phyloP scores from a whole-genome alignment of 2,888 invertebrate species.

The Xanthostigma xanthostigma region DNA sequence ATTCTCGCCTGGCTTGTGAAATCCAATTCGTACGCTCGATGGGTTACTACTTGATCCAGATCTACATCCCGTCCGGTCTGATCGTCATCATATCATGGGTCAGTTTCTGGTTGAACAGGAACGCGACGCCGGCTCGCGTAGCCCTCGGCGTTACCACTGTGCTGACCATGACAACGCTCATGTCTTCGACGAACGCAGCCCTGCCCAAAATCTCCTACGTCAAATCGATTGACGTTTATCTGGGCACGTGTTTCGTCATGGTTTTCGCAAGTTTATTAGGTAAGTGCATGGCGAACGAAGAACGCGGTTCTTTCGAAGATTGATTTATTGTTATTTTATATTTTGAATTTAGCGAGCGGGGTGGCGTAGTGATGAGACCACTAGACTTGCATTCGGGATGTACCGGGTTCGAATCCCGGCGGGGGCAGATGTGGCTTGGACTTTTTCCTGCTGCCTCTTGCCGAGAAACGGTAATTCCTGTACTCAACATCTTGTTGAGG shows the following conservation, averaged over 20 bases:
- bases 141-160: constrained; percentile 90
- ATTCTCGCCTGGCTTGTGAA: constrained; percentile 89
- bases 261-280: constrained; percentile 94
- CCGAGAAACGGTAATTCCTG: too few species aligned
- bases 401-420: too few species aligned
- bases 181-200: constrained; percentile 92
- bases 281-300: constrained; percentile 31
- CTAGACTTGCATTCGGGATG: too few species aligned
- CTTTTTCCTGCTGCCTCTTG: too few species aligned
- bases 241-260: constrained; percentile 98
- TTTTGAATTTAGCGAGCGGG: too few species aligned
- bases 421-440: too few species aligned
- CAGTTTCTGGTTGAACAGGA: constrained; percentile 91
- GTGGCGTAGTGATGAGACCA: too few species aligned
- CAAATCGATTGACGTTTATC: constrained; percentile 93
- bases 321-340: too few species aligned
- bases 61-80: constrained; percentile 93
- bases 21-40: constrained; percentile 95
- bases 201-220: constrained; percentile 97
- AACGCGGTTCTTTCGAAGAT: too few species aligned
- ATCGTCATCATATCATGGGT: constrained; percentile 97
- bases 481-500: too few species aligned
- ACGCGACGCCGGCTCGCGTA: constrained; percentile 87
- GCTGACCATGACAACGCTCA: constrained; percentile 93
- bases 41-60: constrained; percentile 98